These are phyloP conservation scores for Panorpa germanica DNA, from an alignment of 2,888 invertebrate genomes.

Conservation along the genomic window DNA sequence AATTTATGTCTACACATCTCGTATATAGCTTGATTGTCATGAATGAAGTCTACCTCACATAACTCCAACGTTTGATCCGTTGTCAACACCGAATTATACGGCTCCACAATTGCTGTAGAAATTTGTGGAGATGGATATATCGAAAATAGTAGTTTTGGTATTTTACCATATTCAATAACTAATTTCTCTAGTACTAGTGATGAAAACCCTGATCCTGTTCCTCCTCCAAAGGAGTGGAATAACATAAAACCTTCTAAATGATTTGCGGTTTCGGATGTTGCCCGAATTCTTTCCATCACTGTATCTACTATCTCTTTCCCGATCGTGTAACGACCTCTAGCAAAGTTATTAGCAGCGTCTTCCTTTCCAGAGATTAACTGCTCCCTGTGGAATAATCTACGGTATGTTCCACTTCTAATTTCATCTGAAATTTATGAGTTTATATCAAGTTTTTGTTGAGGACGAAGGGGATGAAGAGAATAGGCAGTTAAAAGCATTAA, in stretches of 20 bases:
- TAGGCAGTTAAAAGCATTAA: too few relatives aligned
- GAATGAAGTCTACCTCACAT: conserved; percentile 49
- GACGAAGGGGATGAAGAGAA: too few relatives aligned
- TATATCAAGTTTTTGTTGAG: too few relatives aligned
- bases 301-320: conserved; percentile 57
- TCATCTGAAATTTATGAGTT: too few relatives aligned
- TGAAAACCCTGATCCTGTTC: conserved; percentile 60
- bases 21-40: conserved; percentile 60
- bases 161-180: conserved; percentile 39
- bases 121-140: conserved; percentile 72
- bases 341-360: conserved; percentile 75
- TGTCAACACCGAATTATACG: conserved; percentile 53
- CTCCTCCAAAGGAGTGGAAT: conserved; percentile 54
- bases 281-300: conserved; percentile 47
- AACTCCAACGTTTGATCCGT: conserved; percentile 48
- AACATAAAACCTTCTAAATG: conserved; percentile 43
- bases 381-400: conserved; percentile 55
- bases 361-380: conserved; percentile 64
- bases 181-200: conserved; percentile 44
- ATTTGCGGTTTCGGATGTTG: conserved; percentile 41
- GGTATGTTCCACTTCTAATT: conserved; percentile 48
- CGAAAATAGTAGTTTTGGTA: conserved; percentile 42
- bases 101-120: conserved; percentile 57
- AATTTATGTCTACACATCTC: conserved; percentile 57
- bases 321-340: conserved; percentile 60